These are phyloP conservation scores for Centruroides vittatus DNA, from an alignment of 1,140 invertebrate genomes.

Conservation along the genomic window DNA sequence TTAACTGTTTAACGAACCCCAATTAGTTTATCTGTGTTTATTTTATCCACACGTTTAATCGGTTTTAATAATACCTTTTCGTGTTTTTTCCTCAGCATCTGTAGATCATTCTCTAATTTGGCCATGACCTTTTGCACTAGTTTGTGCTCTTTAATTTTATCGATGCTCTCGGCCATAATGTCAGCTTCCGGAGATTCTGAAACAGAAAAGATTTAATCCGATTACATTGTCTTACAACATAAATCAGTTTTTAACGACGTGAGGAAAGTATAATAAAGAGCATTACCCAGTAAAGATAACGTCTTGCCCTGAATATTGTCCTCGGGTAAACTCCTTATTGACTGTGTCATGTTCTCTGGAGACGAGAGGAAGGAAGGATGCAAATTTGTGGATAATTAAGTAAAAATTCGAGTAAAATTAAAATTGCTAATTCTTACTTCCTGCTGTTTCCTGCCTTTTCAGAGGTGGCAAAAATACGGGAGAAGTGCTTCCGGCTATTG, in stretches of 20 bases:
- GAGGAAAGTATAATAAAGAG: too few relatives aligned
- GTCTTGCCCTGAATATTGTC: slow-evolving; percentile 11
- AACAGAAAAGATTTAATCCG: background rate
- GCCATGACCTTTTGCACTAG: slow-evolving; percentile 59
- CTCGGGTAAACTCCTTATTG: slow-evolving; percentile 16
- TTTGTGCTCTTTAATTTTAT: slow-evolving; percentile 66
- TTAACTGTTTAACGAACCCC: slow-evolving; percentile 23
- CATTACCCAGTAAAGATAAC: slow-evolving; percentile 13
- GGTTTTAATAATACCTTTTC: slow-evolving; percentile 41
- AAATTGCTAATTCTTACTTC: background rate
- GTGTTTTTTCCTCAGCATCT: slow-evolving; percentile 64
- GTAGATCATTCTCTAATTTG: slow-evolving; percentile 77
- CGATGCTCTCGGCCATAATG: slow-evolving; percentile 50
- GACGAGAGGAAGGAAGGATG: slow-evolving; percentile 1
- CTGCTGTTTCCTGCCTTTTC: slow-evolving; percentile 9
- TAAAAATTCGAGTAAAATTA: background rate
- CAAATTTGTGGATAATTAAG: too few relatives aligned
- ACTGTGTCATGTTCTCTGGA: slow-evolving; percentile 10
- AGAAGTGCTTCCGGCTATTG: slow-evolving; percentile 6
- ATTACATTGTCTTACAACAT: background rate
- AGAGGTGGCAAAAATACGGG: slow-evolving; percentile 7
- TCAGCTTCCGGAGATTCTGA: slow-evolving; percentile 15
- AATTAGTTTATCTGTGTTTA: too few relatives aligned
- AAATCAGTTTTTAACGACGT: too few relatives aligned
- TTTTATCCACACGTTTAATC: too few relatives aligned